Evolutionary conservation across 1,140 invertebrate species (phyloP).

Genomic region (Dendroctonus valens): DNA sequence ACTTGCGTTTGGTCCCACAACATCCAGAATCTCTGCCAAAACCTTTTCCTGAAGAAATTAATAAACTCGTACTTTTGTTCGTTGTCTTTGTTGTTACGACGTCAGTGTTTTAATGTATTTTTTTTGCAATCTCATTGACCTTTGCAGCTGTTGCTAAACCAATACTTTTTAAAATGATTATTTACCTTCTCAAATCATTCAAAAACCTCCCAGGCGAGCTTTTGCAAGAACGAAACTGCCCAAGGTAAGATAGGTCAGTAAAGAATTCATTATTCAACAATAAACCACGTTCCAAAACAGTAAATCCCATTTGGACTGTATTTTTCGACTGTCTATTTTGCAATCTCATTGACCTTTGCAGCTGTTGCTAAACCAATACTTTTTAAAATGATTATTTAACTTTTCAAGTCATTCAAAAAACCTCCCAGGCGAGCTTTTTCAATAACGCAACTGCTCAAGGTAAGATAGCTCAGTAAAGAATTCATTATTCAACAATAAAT

Average conservation of each 20-base stretch:
- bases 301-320: background rate
- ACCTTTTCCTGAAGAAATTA: slow-evolving; percentile 55
- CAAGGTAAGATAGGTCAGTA: too few relatives aligned
- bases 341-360: background rate
- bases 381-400: background rate
- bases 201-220: background rate
- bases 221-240: background rate
- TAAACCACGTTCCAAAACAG: background rate
- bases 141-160: background rate
- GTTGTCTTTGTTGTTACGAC: background rate
- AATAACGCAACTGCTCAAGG: too few relatives aligned
- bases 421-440: background rate
- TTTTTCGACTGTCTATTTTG: background rate
- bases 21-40: slow-evolving; percentile 57
- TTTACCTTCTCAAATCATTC: background rate
- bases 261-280: background rate
- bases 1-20: slow-evolving; percentile 50
- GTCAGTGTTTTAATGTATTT: background rate
- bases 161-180: background rate
- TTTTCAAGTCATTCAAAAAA: background rate
- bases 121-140: background rate
- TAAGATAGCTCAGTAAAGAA: too few relatives aligned
- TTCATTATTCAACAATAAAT: background rate
- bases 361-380: background rate
- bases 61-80: background rate